phyloP scores from a whole-genome alignment of 92 coral and sea anemone species.

The Parazoanthus atlanticus region DNA sequence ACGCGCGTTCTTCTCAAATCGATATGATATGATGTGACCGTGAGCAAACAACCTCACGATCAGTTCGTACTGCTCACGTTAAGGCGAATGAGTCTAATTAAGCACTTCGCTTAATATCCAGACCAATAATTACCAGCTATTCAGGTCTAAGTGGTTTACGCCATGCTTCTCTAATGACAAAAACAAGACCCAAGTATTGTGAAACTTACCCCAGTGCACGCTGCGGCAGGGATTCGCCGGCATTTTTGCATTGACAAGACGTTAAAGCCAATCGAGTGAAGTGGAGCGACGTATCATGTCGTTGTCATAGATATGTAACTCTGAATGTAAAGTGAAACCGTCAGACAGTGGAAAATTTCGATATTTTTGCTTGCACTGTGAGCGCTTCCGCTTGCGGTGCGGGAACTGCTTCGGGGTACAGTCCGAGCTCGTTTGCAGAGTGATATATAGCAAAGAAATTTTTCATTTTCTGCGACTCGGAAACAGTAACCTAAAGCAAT shows the following conservation, averaged over 20 bases:
- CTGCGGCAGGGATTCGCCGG: slow-evolving; percentile 38
- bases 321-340: slow-evolving; percentile 31
- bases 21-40: slow-evolving; percentile 60
- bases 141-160: slow-evolving; percentile 77
- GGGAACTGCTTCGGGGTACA: slow-evolving; percentile 37
- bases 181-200: slow-evolving; percentile 18
- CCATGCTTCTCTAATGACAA: slow-evolving; percentile 51
- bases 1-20: slow-evolving; percentile 41
- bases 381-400: slow-evolving; percentile 46
- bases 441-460: slow-evolving; percentile 24
- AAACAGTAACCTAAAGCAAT: not conserved
- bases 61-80: slow-evolving; percentile 35
- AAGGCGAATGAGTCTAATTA: slow-evolving; percentile 77
- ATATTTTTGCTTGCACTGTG: slow-evolving; percentile 31
- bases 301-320: slow-evolving; percentile 34
- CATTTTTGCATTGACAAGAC: slow-evolving; percentile 29
- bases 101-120: slow-evolving; percentile 72
- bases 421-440: slow-evolving; percentile 26
- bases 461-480: slow-evolving; percentile 9
- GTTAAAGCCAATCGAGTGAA: slow-evolving; percentile 12
- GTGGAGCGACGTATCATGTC: not conserved
- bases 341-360: slow-evolving; percentile 20
- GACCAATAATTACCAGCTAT: slow-evolving; percentile 74
- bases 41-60: slow-evolving; percentile 47
- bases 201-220: slow-evolving; percentile 41